Base-by-base conservation (phyloP, 2,888 invertebrate genomes). In the Baccha elongata region DNA sequence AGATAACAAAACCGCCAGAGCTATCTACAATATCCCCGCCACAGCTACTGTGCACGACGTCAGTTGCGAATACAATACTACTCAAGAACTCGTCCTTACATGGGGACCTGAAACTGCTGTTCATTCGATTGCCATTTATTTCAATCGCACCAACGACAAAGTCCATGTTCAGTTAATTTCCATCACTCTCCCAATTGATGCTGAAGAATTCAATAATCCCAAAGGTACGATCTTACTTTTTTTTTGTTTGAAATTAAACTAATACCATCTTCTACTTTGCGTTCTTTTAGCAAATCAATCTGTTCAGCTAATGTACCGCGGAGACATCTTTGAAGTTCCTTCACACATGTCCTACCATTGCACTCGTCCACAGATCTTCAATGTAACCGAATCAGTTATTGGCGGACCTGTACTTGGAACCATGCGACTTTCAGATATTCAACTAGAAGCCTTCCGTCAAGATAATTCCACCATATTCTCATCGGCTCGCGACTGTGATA, bases 271-370 rank as follows among this genome's bases (percentile, higher is more conserved):
- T n/a, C n/a, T n/a, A n/a, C n/a, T n/a, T n/a, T n/a, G n/a, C n/a
- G n/a, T n/a, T n/a, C n/a, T 84, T 86, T 69, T 68, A 91, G 90
- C 87, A 65, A 88, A 91, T 75, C 87, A 89, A 85, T 88, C 89
- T 0, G 65, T 93, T 32, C 89, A 89, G 53, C 87, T 94, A 78
- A 87, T 90, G 53, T 93, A 94, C 87, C 90, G 90, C 10, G 88
- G 89, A 8, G 86, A 89, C 1, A 92, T 92, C 83, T 95, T 95
- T 90, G 88, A 89, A 84, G 93, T 93, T 0, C 93, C 94, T 0
- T 86, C 93, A 37, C 91, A 92, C 44, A 93, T 94, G 86, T 96
- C 96, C 0, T 96, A 96, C 91, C 94, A 94, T 86, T 96, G 96
- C 91, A 89, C 91, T 29, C 92, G 93, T 60, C 88, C 92, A 60